These are phyloP conservation scores for Dinoponera quadriceps DNA, from an alignment of 1,140 invertebrate genomes.

Conservation along the genomic window DNA sequence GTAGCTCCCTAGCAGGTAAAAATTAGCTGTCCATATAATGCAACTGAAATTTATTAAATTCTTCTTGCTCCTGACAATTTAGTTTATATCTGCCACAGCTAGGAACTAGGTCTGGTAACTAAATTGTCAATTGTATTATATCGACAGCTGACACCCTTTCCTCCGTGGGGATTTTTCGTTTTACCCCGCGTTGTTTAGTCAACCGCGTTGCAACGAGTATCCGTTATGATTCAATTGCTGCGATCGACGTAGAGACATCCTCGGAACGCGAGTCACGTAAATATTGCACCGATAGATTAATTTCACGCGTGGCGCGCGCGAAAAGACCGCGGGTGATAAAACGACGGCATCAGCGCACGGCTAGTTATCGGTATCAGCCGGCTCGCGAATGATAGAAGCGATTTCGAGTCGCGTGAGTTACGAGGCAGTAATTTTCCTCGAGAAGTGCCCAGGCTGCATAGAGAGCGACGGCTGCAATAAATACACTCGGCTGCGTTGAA, in stretches of 20 bases:
- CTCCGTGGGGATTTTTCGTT: no score
- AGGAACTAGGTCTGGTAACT: no score
- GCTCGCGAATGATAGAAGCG: conserved; percentile 61
- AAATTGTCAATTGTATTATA: no score
- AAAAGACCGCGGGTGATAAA: conserved; percentile 27
- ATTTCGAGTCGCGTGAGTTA: conserved; percentile 61
- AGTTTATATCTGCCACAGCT: no score
- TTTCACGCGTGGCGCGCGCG: background rate
- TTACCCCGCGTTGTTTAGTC: no score
- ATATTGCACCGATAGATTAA: conserved; percentile 20
- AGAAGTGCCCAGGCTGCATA: conserved; percentile 50
- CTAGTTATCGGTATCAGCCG: background rate
- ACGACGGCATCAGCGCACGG: conserved; percentile 61
- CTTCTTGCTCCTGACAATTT: no score
- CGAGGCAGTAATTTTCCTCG: conserved; percentile 63
- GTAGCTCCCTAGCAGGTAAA: no score
- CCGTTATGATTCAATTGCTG: background rate
- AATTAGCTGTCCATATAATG: no score
- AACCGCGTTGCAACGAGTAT: no score
- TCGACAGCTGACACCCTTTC: no score
- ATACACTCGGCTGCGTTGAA: conserved; percentile 62
- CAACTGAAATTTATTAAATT: no score
- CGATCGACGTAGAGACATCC: background rate
- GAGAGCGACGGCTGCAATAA: conserved; percentile 66
- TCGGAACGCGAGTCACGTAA: background rate